A percentile compares a stretch with the other conserved stretches of the same genome.
These are phyloP conservation scores for Salmo trutta DNA, from an alignment of 2,797 vertebrate genomes.

Conservation along the genomic window DNA sequence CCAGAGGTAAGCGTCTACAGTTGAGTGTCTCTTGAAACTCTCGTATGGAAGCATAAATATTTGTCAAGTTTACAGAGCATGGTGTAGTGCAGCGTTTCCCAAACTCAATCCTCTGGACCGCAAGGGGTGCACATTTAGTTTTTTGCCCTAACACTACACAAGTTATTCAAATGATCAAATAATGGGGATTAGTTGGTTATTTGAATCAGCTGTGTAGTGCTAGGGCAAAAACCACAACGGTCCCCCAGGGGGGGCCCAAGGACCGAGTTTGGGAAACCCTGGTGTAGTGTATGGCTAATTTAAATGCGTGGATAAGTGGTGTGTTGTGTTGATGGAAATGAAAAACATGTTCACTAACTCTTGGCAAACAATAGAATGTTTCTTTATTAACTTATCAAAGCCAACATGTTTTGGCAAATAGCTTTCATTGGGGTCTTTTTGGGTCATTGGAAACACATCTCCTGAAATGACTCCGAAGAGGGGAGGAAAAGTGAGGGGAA, in stretches of 20 bases:
- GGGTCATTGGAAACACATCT: neutral
- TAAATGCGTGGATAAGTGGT: neutral
- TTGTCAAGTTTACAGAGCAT: neutral
- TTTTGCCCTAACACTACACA: no score
- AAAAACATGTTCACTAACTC: neutral
- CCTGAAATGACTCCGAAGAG: conserved; percentile 11
- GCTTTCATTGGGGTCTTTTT: neutral
- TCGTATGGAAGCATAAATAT: neutral
- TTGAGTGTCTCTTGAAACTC: neutral
- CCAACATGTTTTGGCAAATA: neutral
- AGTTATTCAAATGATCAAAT: no score
- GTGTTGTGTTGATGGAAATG: neutral
- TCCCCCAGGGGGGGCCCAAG: no score
- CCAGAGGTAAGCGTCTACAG: no score
- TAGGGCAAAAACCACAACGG: no score
- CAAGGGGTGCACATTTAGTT: no score
- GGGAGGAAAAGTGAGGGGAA: neutral
- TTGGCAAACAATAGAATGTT: neutral
- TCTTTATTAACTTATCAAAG: neutral
- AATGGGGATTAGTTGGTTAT: no score
- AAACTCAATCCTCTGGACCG: no score
- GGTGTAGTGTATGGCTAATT: neutral
- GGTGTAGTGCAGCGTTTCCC: neutral
- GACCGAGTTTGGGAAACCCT: no score
- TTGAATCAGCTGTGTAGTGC: no score